Conservation (phyloP, 2,888 invertebrate species). For the Opisthograptis luteolata region DNA sequence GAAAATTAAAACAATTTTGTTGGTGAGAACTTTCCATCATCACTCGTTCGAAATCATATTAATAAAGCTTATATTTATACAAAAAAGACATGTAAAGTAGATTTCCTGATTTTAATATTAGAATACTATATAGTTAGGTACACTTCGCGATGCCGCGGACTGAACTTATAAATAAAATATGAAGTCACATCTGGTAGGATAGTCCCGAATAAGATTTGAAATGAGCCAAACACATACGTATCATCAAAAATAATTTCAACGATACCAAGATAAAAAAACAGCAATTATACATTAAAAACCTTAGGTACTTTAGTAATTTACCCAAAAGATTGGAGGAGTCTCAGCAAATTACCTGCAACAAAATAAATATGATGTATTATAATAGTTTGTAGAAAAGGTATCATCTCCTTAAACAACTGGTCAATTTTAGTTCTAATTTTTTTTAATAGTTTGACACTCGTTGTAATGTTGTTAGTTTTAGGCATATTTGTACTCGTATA, state of each 20-base stretch:
- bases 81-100: not conserved
- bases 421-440: too few species aligned
- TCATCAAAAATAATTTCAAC: too few species aligned
- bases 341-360: constrained; percentile 35
- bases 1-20: not conserved
- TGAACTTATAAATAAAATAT: not conserved
- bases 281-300: too few species aligned
- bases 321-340: too few species aligned
- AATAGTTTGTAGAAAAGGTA: not conserved
- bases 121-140: not conserved
- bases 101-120: not conserved
- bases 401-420: too few species aligned
- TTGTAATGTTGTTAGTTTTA: too few species aligned
- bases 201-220: constrained; percentile 17
- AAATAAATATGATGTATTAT: constrained; percentile 13
- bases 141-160: not conserved
- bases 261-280: too few species aligned
- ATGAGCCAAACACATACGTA: constrained; percentile 25
- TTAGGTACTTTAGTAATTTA: too few species aligned
- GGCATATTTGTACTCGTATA: too few species aligned
- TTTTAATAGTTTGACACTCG: too few species aligned
- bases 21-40: not conserved
- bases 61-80: not conserved
- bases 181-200: not conserved
- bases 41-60: not conserved